Base-by-base conservation (phyloP, 2,888 invertebrate genomes). In the Bursaphelenchus okinawaensis region DNA sequence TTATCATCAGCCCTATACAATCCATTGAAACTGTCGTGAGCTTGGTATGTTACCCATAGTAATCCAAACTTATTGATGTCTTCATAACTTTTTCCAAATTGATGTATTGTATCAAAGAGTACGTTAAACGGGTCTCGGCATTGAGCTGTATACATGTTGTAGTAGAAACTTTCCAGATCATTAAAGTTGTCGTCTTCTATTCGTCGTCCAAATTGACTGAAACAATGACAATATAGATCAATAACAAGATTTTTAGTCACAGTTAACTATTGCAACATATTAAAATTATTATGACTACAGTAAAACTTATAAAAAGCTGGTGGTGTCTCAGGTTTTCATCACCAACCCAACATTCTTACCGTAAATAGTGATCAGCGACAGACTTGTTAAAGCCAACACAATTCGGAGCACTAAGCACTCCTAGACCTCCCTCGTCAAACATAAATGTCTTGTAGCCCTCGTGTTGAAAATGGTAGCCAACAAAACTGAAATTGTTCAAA, bases 371-470 rank as follows among this genome's bases (percentile, higher is more conserved):
- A 28, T 72, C 71, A 6, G 67, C 66, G 3, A 71, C 71, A 20
- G 55, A 62, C 22, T 68, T 59, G 12, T 64, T 62, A 60, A 73
- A 76, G 0, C 76, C 76, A 24, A 60, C 59, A 60, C 76, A 76
- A 20, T 66, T 64, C 28, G 71, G 74, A 65, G 68, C 72, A 54
- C 73, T 74, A 61, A 75, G 65, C 3, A 70, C 69, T 7, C 71
- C 71, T n/a, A 64, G 31, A 0, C 71, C 69, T 70, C 70, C 73
- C 57, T 76, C 76, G 54, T 76, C 76, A 0, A 69, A 71, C 16
- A 73, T 66, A 26, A 75, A 31, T 7, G 76, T 72, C 64, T 68
- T 50, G 51, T 65, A 66, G 52, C 63, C 66, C 12, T 23, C 52
- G 19, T 66, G 16, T n/a, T 55, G 54, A 31, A 28, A 65, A 28